Conservation (phyloP, 2,888 invertebrate species). For the Erebia aethiops region DNA sequence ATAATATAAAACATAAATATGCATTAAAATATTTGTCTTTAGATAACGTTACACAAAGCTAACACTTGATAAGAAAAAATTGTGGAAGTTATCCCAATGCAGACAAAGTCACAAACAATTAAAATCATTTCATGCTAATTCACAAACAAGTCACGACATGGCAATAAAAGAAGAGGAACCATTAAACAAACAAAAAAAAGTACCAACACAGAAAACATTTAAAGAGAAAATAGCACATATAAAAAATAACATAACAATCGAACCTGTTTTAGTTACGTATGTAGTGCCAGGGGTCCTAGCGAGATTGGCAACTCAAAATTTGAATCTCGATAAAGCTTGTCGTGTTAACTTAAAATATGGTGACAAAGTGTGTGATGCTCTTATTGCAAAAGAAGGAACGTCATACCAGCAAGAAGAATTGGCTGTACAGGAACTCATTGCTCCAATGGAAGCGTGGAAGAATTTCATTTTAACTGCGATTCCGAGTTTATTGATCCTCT, state of each 20-base stretch:
- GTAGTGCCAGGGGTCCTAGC: slow-evolving; percentile 85
- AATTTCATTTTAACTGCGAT: slow-evolving; percentile 79
- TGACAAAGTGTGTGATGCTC: slow-evolving; percentile 87
- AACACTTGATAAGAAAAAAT: neutral
- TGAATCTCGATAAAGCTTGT: slow-evolving; percentile 93
- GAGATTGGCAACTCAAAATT: slow-evolving; percentile 90
- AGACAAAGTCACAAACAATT: neutral
- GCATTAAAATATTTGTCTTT: slow-evolving; percentile 5
- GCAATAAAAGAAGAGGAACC: slow-evolving; percentile 3
- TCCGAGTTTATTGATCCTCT: slow-evolving; percentile 81
- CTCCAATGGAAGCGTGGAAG: slow-evolving; percentile 82
- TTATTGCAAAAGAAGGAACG: slow-evolving; percentile 87
- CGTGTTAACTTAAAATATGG: slow-evolving; percentile 89
- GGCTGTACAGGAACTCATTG: slow-evolving; percentile 81
- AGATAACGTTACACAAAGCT: neutral
- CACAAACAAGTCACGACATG: neutral
- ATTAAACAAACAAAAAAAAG: neutral
- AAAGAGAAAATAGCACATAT: slow-evolving; percentile 73
- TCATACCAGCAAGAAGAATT: slow-evolving; percentile 84
- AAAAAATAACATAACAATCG: slow-evolving; percentile 84
- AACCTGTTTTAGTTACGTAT: slow-evolving; percentile 85
- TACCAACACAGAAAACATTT: slow-evolving; percentile 56
- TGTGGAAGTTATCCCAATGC: neutral
- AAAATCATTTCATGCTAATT: neutral
- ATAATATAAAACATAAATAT: neutral